Base-by-base conservation (phyloP, 2,113 vertebrate genomes). In the Engraulis encrasicolus region DNA sequence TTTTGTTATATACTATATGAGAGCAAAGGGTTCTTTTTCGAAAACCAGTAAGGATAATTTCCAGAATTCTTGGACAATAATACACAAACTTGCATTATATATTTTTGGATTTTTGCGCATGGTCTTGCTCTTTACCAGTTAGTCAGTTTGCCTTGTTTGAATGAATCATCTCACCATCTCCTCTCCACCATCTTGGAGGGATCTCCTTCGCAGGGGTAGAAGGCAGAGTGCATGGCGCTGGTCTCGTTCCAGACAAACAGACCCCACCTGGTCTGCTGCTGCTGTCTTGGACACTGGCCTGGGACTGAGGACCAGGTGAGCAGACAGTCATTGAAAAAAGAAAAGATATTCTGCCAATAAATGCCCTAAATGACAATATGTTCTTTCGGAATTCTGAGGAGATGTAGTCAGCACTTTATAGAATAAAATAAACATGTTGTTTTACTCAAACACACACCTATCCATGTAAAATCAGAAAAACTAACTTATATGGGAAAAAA, bases 181-280 rank as follows among this genome's bases (percentile, higher is more conserved):
- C 97, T 93, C 1, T 71, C 89, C 83, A 96, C 95, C 0, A 31
- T 45, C 19, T 52, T 61, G 1, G 52, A 40, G 20, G 88, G 83
- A 85, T 96, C 95, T 90, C 93, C 95, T 14, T 86, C 88, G 83
- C 97, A 99, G 6, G 78, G 82, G 54, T 45, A 80, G 17, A 50
- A 82, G 0, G 85, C 91, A 17, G 27, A 90, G 77, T 82, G 82
- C 0, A 91, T 91, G 79, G 95, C 95, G 27, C 78, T 80, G 15
- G 91, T 96, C 78, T 85, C 34, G 0, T 86, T 92, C 97, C 97
- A 97, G 1, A 78, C 81, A 81, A 96, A 98, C 78, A 86, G 91
- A 7, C 96, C 96, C 84, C 95, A 95, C 88, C 91, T 91, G 11
- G 87, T 91, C 2, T 91, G 92, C 17, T 84, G 40, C 0, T 85